These are phyloP conservation scores for Anastrepha obliqua DNA, from an alignment of 1,140 invertebrate species.

Conservation along the genomic window DNA sequence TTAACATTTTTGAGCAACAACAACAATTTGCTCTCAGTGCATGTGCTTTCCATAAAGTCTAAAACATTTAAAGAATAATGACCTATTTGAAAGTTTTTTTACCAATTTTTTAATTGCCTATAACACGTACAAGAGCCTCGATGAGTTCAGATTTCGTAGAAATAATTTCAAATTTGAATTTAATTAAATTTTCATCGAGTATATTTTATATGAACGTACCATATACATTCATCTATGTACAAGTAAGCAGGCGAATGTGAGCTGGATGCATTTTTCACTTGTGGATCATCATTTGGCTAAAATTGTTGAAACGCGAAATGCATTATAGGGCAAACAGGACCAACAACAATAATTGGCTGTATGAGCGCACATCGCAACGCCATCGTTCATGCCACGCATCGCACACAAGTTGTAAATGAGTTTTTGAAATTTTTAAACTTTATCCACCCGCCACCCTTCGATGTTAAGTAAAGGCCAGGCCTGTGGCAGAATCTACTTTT, in stretches of 20 bases:
- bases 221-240: not conserved
- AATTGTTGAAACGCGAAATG: constrained; percentile 43
- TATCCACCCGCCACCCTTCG: not conserved
- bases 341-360: constrained; percentile 45
- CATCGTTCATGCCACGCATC: constrained; percentile 50
- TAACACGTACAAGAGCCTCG: not conserved
- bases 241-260: not conserved
- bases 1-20: no score
- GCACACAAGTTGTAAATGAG: constrained; percentile 48
- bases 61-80: no score
- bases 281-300: constrained; percentile 22
- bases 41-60: no score
- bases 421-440: constrained; percentile 49
- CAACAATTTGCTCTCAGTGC: no score
- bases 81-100: not conserved
- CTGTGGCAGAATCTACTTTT: constrained; percentile 30
- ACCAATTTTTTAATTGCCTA: not conserved
- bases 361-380: constrained; percentile 37
- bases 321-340: not conserved
- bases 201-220: not conserved
- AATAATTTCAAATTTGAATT: constrained; percentile 45
- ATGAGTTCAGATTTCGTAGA: not conserved
- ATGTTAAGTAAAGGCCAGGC: not conserved
- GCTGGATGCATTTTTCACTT: constrained; percentile 30
- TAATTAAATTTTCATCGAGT: constrained; percentile 45